These are phyloP conservation scores for Tetranychus truncatus DNA, from an alignment of 2,888 invertebrate genomes.

Conservation along the genomic window DNA sequence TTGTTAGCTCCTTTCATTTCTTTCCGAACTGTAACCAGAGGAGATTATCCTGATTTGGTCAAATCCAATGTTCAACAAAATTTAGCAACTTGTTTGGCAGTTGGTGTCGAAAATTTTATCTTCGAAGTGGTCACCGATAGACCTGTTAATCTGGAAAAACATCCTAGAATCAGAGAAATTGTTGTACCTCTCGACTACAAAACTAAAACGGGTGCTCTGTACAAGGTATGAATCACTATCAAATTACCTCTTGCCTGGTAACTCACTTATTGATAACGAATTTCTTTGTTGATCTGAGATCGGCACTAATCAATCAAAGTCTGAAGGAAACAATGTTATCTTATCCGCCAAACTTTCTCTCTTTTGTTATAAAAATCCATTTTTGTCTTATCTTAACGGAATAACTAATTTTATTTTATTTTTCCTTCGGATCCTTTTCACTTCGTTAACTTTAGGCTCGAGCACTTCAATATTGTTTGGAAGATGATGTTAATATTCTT, in stretches of 20 bases:
- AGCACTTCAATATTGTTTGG: constrained; percentile 83
- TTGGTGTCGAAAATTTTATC: constrained; percentile 81
- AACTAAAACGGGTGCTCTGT: constrained; percentile 75
- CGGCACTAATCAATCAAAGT: too few relatives aligned
- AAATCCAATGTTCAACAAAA: constrained; percentile 66
- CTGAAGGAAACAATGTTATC: too few relatives aligned
- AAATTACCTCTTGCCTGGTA: too few relatives aligned
- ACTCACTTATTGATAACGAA: too few relatives aligned
- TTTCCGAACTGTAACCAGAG: constrained; percentile 78
- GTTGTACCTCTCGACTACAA: constrained; percentile 70
- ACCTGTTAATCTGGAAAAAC: constrained; percentile 36
- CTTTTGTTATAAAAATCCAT: not conserved
- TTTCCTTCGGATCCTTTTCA: not conserved
- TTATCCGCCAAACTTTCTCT: not conserved
- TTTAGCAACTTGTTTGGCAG: constrained; percentile 65
- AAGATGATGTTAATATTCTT: constrained; percentile 62
- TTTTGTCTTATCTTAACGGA: not conserved
- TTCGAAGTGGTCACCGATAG: constrained; percentile 91
- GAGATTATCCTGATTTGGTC: constrained; percentile 78
- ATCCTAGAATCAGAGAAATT: constrained; percentile 55
- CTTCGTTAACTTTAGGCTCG: constrained; percentile 40
- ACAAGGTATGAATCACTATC: constrained; percentile 41
- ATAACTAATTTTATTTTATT: not conserved
- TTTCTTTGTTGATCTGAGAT: too few relatives aligned
- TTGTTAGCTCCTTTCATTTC: constrained; percentile 81